Conservation (phyloP, 2,888 invertebrate species). For the Pristionchus mayeri region DNA sequence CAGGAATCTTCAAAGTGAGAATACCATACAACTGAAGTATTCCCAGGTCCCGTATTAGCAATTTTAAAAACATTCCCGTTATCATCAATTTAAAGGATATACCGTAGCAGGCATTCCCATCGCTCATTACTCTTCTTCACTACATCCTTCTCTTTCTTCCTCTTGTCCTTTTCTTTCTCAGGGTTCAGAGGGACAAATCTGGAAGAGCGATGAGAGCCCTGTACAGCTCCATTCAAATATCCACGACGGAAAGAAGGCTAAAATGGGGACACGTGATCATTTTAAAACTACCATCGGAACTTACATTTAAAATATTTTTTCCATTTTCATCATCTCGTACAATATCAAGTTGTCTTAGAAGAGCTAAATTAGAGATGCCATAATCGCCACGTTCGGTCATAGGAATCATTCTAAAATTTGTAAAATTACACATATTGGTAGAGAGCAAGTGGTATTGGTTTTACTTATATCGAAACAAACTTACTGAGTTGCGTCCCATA, state of each 20-base stretch:
- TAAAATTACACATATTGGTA: background rate
- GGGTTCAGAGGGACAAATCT: slow-evolving; percentile 47
- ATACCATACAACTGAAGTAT: too few species aligned
- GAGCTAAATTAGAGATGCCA: background rate
- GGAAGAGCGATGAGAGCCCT: slow-evolving; percentile 58
- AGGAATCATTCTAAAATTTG: background rate
- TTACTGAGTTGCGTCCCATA: slow-evolving; percentile 32
- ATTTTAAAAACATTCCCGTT: background rate
- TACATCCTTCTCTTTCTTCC: slow-evolving; percentile 63
- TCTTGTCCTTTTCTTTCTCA: slow-evolving; percentile 48
- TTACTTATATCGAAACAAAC: background rate
- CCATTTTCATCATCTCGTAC: background rate
- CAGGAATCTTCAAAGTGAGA: slow-evolving; percentile 70
- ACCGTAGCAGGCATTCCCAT: slow-evolving; percentile 77
- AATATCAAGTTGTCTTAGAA: slow-evolving; percentile 27
- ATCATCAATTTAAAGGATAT: background rate
- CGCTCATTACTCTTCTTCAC: slow-evolving; percentile 78
- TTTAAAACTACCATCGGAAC: background rate
- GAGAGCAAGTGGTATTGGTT: too few species aligned
- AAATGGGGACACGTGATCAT: slow-evolving; percentile 3
- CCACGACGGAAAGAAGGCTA: slow-evolving; percentile 64
- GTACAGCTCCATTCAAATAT: slow-evolving; percentile 66
- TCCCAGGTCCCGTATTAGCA: too few species aligned
- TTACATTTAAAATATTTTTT: background rate
- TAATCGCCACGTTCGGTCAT: background rate